A percentile compares a stretch with the other conserved stretches of the same genome.
Conservation (phyloP, 2,797 vertebrate species). For the Acanthis flammea region DNA sequence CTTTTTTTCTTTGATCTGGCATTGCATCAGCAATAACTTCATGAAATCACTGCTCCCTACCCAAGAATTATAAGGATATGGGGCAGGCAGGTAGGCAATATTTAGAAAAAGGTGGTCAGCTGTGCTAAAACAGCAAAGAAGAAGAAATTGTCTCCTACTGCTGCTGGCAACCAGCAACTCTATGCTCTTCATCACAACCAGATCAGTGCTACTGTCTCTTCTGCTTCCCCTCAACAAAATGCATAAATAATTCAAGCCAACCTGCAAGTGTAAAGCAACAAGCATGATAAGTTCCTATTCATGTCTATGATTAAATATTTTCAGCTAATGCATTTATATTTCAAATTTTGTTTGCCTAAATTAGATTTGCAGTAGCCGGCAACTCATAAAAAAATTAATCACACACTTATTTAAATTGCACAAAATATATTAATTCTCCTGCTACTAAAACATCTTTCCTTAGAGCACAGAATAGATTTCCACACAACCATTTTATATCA, state of each 20-base stretch:
- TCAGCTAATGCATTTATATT: background rate
- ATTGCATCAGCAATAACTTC: background rate
- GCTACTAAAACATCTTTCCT: background rate
- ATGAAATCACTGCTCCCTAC: background rate
- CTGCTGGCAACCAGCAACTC: background rate
- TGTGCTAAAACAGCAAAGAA: background rate
- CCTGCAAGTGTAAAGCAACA: background rate
- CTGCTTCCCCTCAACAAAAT: background rate
- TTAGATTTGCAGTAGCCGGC: background rate
- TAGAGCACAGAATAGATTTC: background rate
- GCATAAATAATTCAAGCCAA: background rate
- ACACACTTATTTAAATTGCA: conserved; percentile 1
- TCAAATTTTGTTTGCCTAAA: conserved; percentile 42
- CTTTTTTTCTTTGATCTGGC: background rate
- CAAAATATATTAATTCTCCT: background rate
- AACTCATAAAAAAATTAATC: conserved; percentile 34
- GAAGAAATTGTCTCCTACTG: background rate
- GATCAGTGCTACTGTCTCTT: background rate
- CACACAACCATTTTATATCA: background rate
- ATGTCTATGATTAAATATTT: conserved; percentile 21
- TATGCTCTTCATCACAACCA: background rate
- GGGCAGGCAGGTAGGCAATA: background rate
- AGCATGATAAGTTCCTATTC: background rate
- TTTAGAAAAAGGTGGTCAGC: background rate
- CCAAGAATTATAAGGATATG: background rate